Evolutionary conservation across 2,888 invertebrate species (phyloP), one percentile per base, ranked within the genome.

Genomic region (Noctuana brunneofusca): DNA sequence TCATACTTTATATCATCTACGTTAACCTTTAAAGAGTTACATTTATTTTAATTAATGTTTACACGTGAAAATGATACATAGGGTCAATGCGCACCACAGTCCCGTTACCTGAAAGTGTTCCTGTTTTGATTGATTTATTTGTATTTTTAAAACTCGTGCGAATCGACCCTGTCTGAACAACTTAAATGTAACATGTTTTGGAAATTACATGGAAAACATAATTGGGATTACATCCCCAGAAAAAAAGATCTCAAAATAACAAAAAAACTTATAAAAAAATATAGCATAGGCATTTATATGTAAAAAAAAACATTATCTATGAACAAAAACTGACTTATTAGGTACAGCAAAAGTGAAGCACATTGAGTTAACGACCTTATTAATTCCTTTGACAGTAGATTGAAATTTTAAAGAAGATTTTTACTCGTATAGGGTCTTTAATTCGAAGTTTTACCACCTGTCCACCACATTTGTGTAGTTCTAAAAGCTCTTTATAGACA

Each of bases 111-210:
- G 30, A 32, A 9, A 1, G 30, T 6, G 30, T 32, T 32, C 30
- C 5, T 5, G 4, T 27, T 27, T 27, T 8, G 4, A 8, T 8
- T 27, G 5, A 1, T 5, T 3, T 8, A 27, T 27, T 27, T 32
- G n/a, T 1, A 32, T 9, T 1, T 32, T 32, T 32, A 32, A 32
- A 32, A 32, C 1, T 3, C 41, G 16, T 41, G 41, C 41, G 41
- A 5, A 41, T 41, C n/a, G 41, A 41, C 14, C 41, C 22, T 24
- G 20, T 3, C 32, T 41, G 14, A 54, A 54, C 41, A 41, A 41
- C 24, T 55, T 55, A 41, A n/a, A 24, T 30, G 56, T 46, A 56
- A 56, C 56, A 56, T 56, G 56, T 30, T 56, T 56, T 56, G 56
- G 3, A 46, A 56, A 56, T 27, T 24, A 38, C 14, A 38, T 6